A percentile compares a stretch with the other conserved stretches of the same genome.
Conservation (phyloP, 2,113 vertebrate species). For the Eurystomus gularis region DNA sequence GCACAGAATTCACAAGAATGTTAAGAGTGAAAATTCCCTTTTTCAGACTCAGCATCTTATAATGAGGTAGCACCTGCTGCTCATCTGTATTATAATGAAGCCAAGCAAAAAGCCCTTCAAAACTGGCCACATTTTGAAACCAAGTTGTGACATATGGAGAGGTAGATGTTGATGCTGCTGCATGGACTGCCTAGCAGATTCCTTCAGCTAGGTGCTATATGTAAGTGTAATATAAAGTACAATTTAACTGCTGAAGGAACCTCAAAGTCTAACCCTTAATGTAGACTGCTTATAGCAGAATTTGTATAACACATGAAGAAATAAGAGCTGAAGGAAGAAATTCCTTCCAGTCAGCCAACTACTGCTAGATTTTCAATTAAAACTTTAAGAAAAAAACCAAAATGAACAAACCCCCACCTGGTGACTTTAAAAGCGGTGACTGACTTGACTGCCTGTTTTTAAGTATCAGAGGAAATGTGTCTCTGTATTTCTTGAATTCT, state of each 20-base stretch:
- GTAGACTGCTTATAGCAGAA: background rate
- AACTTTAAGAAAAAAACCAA: background rate
- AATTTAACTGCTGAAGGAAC: background rate
- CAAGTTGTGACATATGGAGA: background rate
- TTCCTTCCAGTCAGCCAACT: background rate
- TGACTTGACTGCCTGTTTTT: background rate
- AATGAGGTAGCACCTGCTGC: background rate
- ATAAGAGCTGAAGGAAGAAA: background rate
- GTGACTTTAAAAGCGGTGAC: background rate
- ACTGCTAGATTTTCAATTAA: background rate
- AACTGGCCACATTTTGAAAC: background rate
- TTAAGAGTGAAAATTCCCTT: background rate
- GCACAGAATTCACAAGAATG: background rate
- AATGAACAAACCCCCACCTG: background rate
- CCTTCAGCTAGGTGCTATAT: background rate
- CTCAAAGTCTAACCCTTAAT: background rate
- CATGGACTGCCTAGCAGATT: background rate
- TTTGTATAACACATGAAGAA: background rate
- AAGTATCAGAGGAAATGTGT: background rate
- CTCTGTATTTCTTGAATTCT: background rate
- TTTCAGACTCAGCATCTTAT: background rate
- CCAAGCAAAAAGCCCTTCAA: background rate
- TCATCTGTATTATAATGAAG: background rate
- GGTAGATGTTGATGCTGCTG: background rate
- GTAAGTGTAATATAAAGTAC: background rate